Evolutionary conservation across 1,140 invertebrate genomes (phyloP).

Genomic region (Brachionus paranguensis): DNA sequence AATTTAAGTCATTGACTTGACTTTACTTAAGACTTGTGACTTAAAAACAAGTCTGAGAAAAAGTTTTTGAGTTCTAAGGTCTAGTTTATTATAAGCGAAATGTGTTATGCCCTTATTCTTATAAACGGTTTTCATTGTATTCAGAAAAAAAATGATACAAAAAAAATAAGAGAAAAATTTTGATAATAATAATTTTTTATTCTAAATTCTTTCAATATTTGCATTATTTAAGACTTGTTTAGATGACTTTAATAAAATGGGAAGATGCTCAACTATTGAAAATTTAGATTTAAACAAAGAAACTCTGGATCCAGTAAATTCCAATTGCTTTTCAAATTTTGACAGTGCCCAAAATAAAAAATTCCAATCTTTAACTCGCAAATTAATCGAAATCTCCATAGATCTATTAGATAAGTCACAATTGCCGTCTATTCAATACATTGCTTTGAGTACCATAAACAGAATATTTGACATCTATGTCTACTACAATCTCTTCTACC

Average conservation of each 20-base stretch:
- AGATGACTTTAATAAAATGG: not conserved
- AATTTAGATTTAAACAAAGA: not conserved
- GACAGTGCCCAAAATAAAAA: not conserved
- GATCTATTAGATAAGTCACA: constrained; percentile 12
- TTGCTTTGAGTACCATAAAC: constrained; percentile 22
- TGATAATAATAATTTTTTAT: not conserved
- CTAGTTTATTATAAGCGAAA: too few relatives aligned
- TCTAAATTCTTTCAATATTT: not conserved
- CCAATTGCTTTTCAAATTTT: not conserved
- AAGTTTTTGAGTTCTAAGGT: too few relatives aligned
- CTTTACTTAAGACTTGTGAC: too few relatives aligned
- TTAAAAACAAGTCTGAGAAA: too few relatives aligned
- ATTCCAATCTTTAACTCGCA: constrained; percentile 7
- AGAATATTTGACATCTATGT: constrained; percentile 35
- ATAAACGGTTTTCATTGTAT: too few relatives aligned
- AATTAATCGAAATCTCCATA: constrained; percentile 29
- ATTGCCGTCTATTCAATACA: not conserved
- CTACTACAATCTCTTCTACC: constrained; percentile 33
- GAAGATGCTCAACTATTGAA: not conserved
- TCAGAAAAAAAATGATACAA: too few relatives aligned
- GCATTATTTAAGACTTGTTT: not conserved
- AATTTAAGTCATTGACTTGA: too few relatives aligned
- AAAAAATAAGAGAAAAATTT: too few relatives aligned
- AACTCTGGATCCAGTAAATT: not conserved
- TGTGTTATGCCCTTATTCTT: too few relatives aligned